These are phyloP conservation scores for Tyria jacobaeae DNA, from an alignment of 2,888 invertebrate species.

Conservation along the genomic window DNA sequence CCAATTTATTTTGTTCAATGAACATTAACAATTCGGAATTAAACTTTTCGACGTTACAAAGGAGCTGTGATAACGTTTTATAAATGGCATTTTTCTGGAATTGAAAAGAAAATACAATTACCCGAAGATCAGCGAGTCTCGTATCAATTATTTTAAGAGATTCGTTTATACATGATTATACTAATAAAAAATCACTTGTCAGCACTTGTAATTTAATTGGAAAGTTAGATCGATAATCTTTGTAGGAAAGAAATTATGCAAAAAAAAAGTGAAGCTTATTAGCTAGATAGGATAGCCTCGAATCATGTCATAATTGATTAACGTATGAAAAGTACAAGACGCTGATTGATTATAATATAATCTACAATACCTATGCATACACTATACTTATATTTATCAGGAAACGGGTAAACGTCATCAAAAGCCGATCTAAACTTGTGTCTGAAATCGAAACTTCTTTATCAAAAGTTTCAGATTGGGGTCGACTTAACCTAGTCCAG, in stretches of 20 bases:
- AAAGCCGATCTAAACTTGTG: too few species aligned
- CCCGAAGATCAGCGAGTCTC: constrained; percentile 40
- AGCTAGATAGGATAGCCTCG: background rate
- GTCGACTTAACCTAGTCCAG: too few species aligned
- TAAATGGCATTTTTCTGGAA: constrained; percentile 49
- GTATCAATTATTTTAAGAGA: constrained; percentile 41
- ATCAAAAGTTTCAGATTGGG: too few species aligned
- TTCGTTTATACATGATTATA: constrained; percentile 20
- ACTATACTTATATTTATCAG: too few species aligned
- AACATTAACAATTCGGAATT: constrained; percentile 65
- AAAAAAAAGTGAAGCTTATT: background rate
- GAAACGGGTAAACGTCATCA: too few species aligned
- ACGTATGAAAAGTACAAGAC: too few species aligned
- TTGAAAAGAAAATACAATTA: constrained; percentile 46
- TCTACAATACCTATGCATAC: too few species aligned
- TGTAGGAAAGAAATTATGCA: too few species aligned
- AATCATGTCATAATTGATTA: too few species aligned
- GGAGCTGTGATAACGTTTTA: constrained; percentile 51
- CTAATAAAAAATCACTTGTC: constrained; percentile 4
- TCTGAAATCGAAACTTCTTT: too few species aligned
- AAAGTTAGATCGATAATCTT: background rate
- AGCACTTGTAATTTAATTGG: constrained; percentile 23
- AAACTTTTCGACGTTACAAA: constrained; percentile 61
- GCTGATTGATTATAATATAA: too few species aligned
- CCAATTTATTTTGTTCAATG: constrained; percentile 66